Evolutionary conservation across 2,888 invertebrate species (phyloP), one percentile per base, ranked within the genome.

Genomic region (Tachina grossa): DNA sequence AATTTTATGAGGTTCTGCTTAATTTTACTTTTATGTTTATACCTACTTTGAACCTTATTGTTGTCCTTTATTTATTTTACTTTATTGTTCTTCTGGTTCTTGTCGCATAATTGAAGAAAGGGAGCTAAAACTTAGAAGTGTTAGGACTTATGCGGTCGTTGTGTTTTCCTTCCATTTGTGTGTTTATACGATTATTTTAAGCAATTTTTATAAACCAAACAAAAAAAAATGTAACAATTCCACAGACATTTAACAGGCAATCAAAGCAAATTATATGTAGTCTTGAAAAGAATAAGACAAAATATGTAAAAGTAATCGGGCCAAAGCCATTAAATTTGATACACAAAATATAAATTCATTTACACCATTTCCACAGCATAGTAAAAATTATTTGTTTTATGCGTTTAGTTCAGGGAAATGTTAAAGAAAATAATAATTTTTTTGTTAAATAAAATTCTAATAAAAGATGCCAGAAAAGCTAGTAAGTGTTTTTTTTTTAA

Each of bases 281-380:
- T 13, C 65, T 45, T 19, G 6, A 19, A 51, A 41, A 19, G 55
- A 55, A 19, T 11, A 45, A 66, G 45, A 66, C 13, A 19, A 65
- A 19, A 47, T 9, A 8, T 22, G 41, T 6, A n/a, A 16, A 49
- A 39, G 19, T 53, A 53, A 63, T 53, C 53, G 49, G 41, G 59
- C 59, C 11, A 61, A 63, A 71, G 45, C 45, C 55, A 57, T 69
- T 59, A 65, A 59, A 39, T 43, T 69, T 11, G 41, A 14, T 43
- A 51, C 1, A 41, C 14, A 5, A 45, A 39, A 45, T n/a, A 53
- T 19, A 10, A 63, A 79, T 10, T 51, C 22, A 77, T 49, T 78
- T 69, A 61, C 69, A 78, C 78, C 53, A 47, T 72, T 71, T 72
- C 65, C 49, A 55, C 41, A 47, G 9, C 6, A 57, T 57, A 59